Conservation (phyloP, 53 echinoderm and acorn worm species). For the Henricia sp. region DNA sequence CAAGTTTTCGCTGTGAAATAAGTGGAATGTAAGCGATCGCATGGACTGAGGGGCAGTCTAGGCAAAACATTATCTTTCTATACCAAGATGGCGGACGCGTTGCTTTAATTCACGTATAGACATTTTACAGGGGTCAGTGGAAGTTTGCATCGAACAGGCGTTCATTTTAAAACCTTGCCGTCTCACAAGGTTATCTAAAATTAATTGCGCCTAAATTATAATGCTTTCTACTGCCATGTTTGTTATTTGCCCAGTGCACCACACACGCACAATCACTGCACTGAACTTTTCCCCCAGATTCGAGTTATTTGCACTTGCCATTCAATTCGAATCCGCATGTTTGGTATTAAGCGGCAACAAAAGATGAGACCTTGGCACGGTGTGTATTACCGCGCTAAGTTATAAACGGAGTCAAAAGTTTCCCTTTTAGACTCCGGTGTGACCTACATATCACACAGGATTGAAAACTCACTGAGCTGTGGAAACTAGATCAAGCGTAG, state of each 20-base stretch:
- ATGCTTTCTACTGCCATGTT: too few relatives aligned
- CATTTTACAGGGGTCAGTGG: too few relatives aligned
- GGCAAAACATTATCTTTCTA: too few relatives aligned
- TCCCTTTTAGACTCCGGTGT: slow-evolving; percentile 20
- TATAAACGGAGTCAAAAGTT: slow-evolving; percentile 12
- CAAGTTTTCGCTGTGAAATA: too few relatives aligned
- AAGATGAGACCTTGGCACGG: slow-evolving; percentile 37
- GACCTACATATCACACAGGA: slow-evolving; percentile 41
- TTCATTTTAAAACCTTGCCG: too few relatives aligned
- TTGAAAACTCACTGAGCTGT: background rate
- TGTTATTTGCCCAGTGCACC: too few relatives aligned
- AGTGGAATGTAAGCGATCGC: too few relatives aligned
- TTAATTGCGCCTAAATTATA: background rate
- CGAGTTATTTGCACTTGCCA: background rate
- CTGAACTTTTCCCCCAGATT: background rate
- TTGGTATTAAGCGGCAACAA: slow-evolving; percentile 3
- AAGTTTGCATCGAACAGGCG: too few relatives aligned
- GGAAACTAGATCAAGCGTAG: slow-evolving; percentile 39
- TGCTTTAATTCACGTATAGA: too few relatives aligned
- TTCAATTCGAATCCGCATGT: too few relatives aligned
- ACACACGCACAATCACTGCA: background rate
- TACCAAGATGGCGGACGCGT: too few relatives aligned
- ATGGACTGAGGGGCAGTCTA: too few relatives aligned
- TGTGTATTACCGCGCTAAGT: slow-evolving; percentile 20
- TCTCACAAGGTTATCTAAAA: background rate